Conservation (phyloP, 2,797 vertebrate species). For the Varecia variegata region DNA sequence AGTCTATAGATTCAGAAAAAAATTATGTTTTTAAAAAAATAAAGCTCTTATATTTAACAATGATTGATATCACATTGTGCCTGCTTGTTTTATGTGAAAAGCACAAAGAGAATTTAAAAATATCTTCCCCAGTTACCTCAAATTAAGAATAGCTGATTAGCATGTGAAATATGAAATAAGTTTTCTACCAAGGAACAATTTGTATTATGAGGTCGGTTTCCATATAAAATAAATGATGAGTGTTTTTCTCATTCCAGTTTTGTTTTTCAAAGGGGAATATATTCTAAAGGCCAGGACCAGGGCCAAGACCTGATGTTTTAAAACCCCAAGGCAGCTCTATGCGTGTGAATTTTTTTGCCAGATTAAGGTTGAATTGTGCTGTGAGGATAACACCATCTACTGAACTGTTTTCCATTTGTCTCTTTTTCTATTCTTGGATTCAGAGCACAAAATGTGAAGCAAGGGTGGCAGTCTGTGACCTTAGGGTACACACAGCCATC, state of each 20-base stretch:
- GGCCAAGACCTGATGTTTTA: background rate
- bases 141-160: slow-evolving; percentile 15
- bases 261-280: background rate
- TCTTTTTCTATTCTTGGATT: slow-evolving; percentile 26
- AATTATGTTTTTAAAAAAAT: background rate
- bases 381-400: background rate
- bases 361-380: background rate
- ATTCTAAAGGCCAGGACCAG: background rate
- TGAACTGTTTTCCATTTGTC: background rate
- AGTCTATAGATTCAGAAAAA: slow-evolving; percentile 2
- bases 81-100: background rate
- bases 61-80: background rate
- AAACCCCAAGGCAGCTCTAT: background rate
- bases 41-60: background rate
- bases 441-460: background rate
- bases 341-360: background rate
- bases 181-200: slow-evolving; percentile 17
- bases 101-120: slow-evolving; percentile 4
- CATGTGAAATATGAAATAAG: background rate
- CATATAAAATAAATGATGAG: background rate
- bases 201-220: slow-evolving; percentile 37
- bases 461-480: background rate
- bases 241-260: background rate
- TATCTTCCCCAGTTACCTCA: background rate
- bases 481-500: background rate